Percentiles rank a stretch among this genome's conserved stretches.
These are phyloP conservation scores for Sarcophaga peregrina DNA, from an alignment of 1,140 invertebrate genomes.

Conservation along the genomic window DNA sequence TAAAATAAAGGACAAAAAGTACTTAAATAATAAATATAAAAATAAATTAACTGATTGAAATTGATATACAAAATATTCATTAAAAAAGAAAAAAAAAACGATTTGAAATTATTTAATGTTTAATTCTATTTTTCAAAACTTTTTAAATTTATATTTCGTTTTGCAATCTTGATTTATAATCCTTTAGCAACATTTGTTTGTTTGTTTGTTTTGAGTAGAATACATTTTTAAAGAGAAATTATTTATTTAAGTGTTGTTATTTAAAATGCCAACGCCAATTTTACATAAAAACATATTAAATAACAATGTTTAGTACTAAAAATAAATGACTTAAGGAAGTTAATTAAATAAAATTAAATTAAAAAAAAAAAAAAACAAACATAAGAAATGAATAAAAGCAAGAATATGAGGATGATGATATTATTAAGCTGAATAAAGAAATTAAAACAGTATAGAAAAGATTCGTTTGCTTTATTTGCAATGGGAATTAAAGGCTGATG, in stretches of 20 bases:
- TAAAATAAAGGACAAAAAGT: conserved; percentile 35
- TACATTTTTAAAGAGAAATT: background rate
- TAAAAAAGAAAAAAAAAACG: background rate
- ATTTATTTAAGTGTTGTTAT: background rate
- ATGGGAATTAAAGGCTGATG: too few relatives aligned
- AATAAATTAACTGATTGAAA: conserved; percentile 14
- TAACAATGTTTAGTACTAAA: background rate
- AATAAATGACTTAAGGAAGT: background rate
- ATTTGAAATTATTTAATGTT: too few relatives aligned
- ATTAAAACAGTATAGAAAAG: background rate
- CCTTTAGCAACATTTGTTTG: conserved; percentile 19
- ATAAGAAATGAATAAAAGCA: background rate
- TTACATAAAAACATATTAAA: background rate
- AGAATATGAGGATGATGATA: background rate
- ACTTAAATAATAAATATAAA: conserved; percentile 21
- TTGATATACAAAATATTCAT: background rate
- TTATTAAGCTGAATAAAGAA: background rate
- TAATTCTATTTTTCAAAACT: too few relatives aligned
- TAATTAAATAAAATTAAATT: background rate
- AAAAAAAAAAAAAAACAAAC: background rate
- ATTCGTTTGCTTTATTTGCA: too few relatives aligned
- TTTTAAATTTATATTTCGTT: background rate
- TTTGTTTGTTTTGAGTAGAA: background rate
- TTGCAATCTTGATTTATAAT: background rate
- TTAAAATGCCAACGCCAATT: conserved; percentile 18